These are phyloP conservation scores for Neoniphon sammara DNA, from an alignment of 2,797 vertebrate species.

Conservation along the genomic window DNA sequence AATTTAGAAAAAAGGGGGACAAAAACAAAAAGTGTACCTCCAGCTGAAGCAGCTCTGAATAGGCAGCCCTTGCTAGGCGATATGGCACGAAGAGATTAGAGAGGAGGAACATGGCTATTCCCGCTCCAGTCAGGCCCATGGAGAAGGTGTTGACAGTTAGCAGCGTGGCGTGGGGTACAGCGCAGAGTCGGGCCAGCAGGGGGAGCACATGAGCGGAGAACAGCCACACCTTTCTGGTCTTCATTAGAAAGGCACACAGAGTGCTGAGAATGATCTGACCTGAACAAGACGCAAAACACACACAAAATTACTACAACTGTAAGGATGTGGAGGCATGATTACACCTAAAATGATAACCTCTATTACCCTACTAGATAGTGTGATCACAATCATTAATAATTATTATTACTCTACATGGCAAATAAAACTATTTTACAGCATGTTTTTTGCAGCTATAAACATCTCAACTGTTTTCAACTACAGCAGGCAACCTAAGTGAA, in stretches of 20 bases:
- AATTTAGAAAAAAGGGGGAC: no score
- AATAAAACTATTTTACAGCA: not conserved
- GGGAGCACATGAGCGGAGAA: conserved; percentile 86
- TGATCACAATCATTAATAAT: no score
- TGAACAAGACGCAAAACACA: conserved; percentile 53
- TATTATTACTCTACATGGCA: no score
- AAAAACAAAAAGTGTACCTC: conserved; percentile 67
- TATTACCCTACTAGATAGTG: no score
- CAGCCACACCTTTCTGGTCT: conserved; percentile 85
- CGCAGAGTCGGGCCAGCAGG: conserved; percentile 81
- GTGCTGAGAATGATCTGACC: conserved; percentile 87
- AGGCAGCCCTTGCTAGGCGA: conserved; percentile 79
- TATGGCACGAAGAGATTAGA: conserved; percentile 84
- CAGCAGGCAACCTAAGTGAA: not conserved
- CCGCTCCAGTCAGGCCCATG: conserved; percentile 74
- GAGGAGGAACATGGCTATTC: conserved; percentile 76
- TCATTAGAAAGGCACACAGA: conserved; percentile 87
- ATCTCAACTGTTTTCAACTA: not conserved
- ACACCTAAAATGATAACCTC: no score
- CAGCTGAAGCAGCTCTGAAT: conserved; percentile 79
- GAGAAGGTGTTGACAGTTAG: conserved; percentile 78
- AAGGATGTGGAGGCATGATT: no score
- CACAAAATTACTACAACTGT: not conserved
- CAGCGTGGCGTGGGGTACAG: conserved; percentile 72
- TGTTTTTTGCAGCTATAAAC: no score